A percentile compares a stretch with the other conserved stretches of the same genome.
Conservation (phyloP, 2,113 vertebrate species). For the Mobula birostris region DNA sequence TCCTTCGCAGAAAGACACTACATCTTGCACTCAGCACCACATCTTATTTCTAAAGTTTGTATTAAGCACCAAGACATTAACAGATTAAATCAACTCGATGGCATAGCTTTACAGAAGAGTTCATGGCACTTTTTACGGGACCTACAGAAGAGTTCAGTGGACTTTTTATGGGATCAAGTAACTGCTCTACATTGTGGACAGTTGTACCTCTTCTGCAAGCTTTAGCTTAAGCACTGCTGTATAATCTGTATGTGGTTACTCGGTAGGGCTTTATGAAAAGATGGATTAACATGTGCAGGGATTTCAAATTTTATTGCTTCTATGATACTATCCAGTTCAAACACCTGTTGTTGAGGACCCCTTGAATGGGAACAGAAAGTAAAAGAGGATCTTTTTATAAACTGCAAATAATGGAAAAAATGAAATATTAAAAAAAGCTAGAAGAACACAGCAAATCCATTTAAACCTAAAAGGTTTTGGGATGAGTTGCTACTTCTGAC, state of each 20-base stretch:
- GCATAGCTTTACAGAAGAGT: background rate
- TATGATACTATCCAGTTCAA: background rate
- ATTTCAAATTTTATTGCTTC: background rate
- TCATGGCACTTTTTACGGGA: background rate
- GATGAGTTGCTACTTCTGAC: background rate
- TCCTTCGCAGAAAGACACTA: background rate
- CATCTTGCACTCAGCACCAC: background rate
- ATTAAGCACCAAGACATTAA: background rate
- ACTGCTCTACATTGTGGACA: background rate
- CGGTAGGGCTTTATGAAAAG: background rate
- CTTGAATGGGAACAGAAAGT: background rate
- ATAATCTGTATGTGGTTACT: background rate
- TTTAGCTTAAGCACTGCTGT: background rate
- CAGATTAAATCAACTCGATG: background rate
- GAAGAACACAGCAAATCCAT: background rate
- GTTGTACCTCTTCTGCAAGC: background rate
- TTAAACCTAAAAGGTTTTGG: background rate
- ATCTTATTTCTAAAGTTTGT: background rate
- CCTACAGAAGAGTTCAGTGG: background rate
- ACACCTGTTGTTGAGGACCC: background rate
- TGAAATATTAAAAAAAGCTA: background rate
- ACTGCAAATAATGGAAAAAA: background rate
- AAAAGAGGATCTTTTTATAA: background rate
- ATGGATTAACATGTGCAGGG: background rate
- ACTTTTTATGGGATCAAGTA: background rate